Evolutionary conservation across 2,888 invertebrate genomes (phyloP), one percentile per base, ranked within the genome.

Genomic region (Leptogaster cylindrica): DNA sequence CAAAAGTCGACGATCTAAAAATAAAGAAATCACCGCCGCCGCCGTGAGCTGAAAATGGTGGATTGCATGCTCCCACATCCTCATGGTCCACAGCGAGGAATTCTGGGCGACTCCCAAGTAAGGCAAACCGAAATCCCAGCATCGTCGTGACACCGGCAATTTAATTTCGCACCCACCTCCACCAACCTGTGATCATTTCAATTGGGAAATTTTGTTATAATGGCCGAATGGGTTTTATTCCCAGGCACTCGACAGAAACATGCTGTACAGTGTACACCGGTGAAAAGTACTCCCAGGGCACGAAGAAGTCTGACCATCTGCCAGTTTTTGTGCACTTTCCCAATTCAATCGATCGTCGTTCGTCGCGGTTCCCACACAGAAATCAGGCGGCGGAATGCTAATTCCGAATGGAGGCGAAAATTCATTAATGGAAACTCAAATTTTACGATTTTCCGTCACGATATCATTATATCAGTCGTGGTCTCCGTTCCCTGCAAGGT

Each of bases 1-100:
- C 61, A 61, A 61, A 61, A 61, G 23, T 61, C 28, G 27, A 61
- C 28, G 28, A 28, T 48, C 61, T 44, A 61, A 61, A 61, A 61
- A 61, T 61, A 61, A 58, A 39, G n/a, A n/a, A 27, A 23, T 27
- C 28, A n/a, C n/a, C n/a, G n/a, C n/a, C n/a, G n/a, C n/a, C n/a
- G n/a, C n/a, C n/a, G n/a, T n/a, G n/a, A n/a, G n/a, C n/a, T n/a
- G n/a, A n/a, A n/a, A n/a, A n/a, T n/a, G n/a, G n/a, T n/a, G n/a
- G n/a, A n/a, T n/a, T n/a, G n/a, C n/a, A n/a, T n/a, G n/a, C n/a
- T n/a, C n/a, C n/a, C n/a, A n/a, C n/a, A n/a, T n/a, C n/a, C n/a
- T n/a, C n/a, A n/a, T n/a, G n/a, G n/a, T n/a, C n/a, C n/a, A n/a
- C 46, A 20, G 0, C 46, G 14, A 6, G 10, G 31, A 7, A 31